These are phyloP conservation scores for Melopsittacus undulatus DNA, from an alignment of 2,797 vertebrate species.

Conservation along the genomic window DNA sequence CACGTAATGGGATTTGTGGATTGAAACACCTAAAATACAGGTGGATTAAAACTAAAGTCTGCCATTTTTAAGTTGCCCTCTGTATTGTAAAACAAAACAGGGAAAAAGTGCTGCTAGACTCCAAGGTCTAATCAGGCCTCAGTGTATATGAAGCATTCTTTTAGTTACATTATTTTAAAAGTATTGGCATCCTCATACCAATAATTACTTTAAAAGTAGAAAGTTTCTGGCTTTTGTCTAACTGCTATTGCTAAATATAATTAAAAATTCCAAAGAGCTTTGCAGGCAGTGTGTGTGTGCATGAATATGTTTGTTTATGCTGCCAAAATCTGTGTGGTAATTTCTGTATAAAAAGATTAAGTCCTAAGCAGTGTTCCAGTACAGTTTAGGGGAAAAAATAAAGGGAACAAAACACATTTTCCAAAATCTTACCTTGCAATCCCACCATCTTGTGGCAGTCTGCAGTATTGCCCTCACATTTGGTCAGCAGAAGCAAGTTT, in stretches of 20 bases:
- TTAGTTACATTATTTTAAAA: background rate
- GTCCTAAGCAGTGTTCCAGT: background rate
- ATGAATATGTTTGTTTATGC: background rate
- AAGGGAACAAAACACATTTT: background rate
- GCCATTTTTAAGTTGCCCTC: background rate
- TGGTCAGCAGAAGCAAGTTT: background rate
- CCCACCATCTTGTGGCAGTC: conserved; percentile 53
- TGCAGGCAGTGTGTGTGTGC: background rate
- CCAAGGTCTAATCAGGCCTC: background rate
- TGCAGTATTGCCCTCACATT: background rate
- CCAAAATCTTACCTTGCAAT: background rate
- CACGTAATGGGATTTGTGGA: background rate
- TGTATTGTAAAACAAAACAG: background rate
- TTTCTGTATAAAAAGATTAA: background rate
- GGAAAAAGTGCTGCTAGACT: background rate
- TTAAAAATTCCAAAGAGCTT: background rate
- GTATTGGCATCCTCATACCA: background rate
- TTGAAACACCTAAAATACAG: background rate
- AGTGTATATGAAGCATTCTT: background rate
- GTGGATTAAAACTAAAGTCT: background rate
- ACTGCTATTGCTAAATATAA: background rate
- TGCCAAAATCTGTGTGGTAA: background rate
- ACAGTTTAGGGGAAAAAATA: background rate
- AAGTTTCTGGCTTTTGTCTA: background rate
- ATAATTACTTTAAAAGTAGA: background rate